Base-by-base conservation (phyloP, 2,113 vertebrate genomes). In the Embiotoca jacksoni region DNA sequence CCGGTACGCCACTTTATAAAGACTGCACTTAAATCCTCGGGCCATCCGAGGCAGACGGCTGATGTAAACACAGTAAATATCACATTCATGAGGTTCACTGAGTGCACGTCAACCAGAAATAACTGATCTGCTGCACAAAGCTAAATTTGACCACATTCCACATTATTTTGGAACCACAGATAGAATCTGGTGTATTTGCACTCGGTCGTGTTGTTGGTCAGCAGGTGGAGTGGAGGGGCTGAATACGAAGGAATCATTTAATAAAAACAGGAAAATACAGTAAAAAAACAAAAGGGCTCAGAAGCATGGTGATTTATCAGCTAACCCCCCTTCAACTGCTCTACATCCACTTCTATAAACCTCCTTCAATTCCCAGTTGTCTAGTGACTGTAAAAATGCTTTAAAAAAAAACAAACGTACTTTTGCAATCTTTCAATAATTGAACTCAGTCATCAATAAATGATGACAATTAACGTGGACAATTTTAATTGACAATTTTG, bases 31-130 rank as follows among this genome's bases (percentile, higher is more conserved):
- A 91, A 91, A 92, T 90, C 85, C 92, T 79, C 49, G 62, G 85
- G 84, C 86, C 83, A 87, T 89, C 88, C 10, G 84, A 52, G 80
- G 72, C 78, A 82, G 90, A 84, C 78, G 63, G 79, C 65, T 86
- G 85, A 85, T 80, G 89, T 94, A 94, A 95, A 95, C 94, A 94
- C 79, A 88, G 92, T 93, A 93, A 94, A 92, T 88, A 91, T 87
- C 82, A 80, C 77, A 84, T 91, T 90, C 76, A 81, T 85, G 84
- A 82, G 81, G 91, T 90, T 86, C 85, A 87, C 67, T 7, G 75
- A 86, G 93, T 90, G 89, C 87, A 87, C 13, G 74, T 76, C 72
- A 46, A 63, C 72, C 57, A 78, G 49, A 89, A 81, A 87, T 61
- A 84, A 89, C 80, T 53, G 55, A 87, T 77, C 60, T 59, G 70